These are phyloP conservation scores for Gymnothorax reevesii DNA, from an alignment of 2,797 vertebrate species.

Conservation along the genomic window DNA sequence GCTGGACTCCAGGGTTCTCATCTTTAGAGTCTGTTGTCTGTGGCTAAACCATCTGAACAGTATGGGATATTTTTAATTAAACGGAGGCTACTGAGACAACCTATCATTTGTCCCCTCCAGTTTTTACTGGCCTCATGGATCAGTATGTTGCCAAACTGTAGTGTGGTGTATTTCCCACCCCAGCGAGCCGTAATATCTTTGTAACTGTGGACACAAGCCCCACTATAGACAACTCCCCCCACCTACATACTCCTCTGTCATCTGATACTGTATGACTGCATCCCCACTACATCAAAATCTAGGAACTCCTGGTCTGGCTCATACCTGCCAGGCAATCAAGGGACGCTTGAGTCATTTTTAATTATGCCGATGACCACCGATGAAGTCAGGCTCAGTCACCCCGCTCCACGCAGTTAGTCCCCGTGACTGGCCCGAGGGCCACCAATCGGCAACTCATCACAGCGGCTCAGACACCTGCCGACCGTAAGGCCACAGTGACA, in stretches of 20 bases:
- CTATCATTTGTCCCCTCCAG: neutral
- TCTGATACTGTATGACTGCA: neutral
- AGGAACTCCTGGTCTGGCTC: neutral
- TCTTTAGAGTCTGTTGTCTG: neutral
- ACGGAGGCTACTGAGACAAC: neutral
- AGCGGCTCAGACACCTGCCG: conserved; percentile 41
- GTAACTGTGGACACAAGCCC: neutral
- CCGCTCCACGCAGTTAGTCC: conserved; percentile 47
- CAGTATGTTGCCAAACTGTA: neutral
- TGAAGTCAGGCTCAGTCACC: conserved; percentile 49
- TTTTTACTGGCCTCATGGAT: neutral
- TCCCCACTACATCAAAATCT: neutral
- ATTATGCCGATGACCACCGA: conserved; percentile 69
- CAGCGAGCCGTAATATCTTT: neutral
- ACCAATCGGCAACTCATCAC: conserved; percentile 60
- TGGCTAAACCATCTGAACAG: neutral
- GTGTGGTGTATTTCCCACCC: neutral
- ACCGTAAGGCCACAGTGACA: conserved; percentile 51
- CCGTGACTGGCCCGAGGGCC: conserved; percentile 27
- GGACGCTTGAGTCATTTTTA: conserved; percentile 63
- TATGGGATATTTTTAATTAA: neutral
- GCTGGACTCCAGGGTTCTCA: neutral
- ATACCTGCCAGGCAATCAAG: neutral
- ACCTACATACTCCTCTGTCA: neutral
- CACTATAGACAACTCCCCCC: neutral